Evolutionary conservation across 2,797 vertebrate genomes (phyloP).

Genomic region (Salmo trutta): DNA sequence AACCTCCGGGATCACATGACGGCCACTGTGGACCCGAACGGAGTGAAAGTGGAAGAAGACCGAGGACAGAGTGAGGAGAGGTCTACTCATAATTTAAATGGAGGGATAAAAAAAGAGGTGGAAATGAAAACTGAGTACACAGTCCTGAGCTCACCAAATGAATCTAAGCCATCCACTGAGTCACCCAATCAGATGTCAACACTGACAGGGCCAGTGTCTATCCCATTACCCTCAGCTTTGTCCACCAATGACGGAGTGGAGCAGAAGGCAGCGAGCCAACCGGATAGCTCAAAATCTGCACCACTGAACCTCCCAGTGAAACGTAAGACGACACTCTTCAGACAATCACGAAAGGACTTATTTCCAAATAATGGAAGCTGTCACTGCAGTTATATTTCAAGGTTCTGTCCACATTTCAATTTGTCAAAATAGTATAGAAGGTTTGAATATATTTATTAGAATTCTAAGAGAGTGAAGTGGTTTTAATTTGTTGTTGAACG

Average conservation of each 20-base stretch:
- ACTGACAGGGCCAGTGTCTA: constrained; percentile 50
- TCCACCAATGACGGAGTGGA: constrained; percentile 47
- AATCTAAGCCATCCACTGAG: constrained; percentile 64
- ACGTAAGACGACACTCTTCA: constrained; percentile 52
- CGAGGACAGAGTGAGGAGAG: constrained; percentile 21
- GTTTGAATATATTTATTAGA: too few species aligned
- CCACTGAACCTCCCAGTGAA: constrained; percentile 62
- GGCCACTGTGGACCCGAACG: constrained; percentile 50
- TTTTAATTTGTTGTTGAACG: too few species aligned
- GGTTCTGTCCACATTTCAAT: too few species aligned
- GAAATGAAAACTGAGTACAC: constrained; percentile 40
- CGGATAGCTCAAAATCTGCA: constrained; percentile 54
- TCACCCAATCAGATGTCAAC: constrained; percentile 42
- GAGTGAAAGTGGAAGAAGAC: constrained; percentile 51
- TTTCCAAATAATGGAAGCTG: neutral
- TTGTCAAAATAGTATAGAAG: too few species aligned
- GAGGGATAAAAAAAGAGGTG: constrained; percentile 54
- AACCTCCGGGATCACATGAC: constrained; percentile 26
- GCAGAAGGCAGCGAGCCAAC: constrained; percentile 55
- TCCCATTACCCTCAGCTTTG: constrained; percentile 50
- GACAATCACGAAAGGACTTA: neutral
- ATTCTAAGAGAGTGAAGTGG: too few species aligned
- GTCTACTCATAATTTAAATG: constrained; percentile 39
- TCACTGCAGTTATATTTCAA: too few species aligned
- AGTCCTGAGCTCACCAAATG: constrained; percentile 28